Evolutionary conservation across 2,888 invertebrate species (phyloP).

Genomic region (Nemotelus nigrinus): DNA sequence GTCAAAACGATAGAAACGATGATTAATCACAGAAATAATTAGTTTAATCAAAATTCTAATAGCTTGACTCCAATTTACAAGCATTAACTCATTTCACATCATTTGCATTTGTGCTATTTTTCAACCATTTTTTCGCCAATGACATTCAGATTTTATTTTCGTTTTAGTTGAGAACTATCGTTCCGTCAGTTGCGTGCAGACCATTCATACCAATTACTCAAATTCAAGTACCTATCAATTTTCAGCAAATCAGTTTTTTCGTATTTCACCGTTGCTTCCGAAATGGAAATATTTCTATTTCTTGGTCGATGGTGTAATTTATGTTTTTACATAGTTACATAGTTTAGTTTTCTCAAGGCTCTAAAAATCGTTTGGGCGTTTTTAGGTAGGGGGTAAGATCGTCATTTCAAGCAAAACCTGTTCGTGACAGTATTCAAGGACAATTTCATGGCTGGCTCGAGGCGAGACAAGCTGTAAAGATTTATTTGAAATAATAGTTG

Average conservation of each 20-base stretch:
- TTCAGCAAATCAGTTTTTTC: background rate
- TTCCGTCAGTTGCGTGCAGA: no score
- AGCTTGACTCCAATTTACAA: no score
- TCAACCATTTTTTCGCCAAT: no score
- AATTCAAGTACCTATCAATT: constrained; percentile 18
- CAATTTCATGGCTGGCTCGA: background rate
- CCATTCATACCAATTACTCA: background rate
- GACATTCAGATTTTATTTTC: no score
- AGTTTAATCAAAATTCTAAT: no score
- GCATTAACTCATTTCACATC: no score
- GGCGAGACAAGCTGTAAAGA: no score
- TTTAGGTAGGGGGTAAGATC: background rate
- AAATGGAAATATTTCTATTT: constrained; percentile 11
- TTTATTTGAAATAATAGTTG: no score
- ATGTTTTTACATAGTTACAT: constrained; percentile 3
- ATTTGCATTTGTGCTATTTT: no score
- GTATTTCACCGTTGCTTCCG: background rate
- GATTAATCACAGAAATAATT: no score
- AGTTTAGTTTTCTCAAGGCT: constrained; percentile 14
- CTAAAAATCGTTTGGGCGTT: background rate
- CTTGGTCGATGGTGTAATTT: constrained; percentile 7
- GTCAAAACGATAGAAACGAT: no score
- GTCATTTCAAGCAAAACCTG: background rate
- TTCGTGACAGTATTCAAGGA: constrained; percentile 16
- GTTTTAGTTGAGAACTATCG: no score